Base-by-base conservation (phyloP, 2,113 vertebrate genomes). In the Dicerorhinus sumatrensis region DNA sequence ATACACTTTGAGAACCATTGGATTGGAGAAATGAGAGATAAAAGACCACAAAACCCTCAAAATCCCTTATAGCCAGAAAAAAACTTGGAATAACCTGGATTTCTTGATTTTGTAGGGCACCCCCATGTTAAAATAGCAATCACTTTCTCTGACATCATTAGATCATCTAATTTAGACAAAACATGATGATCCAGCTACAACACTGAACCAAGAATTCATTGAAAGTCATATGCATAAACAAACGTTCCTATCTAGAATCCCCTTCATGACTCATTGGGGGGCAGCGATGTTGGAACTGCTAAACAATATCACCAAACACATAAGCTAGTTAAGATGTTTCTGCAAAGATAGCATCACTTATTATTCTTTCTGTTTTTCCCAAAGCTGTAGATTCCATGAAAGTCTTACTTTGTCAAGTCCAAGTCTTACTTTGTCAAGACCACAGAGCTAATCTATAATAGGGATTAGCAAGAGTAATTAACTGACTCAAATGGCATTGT, bases 401-500 rank as follows among this genome's bases (percentile, higher is more conserved):
- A 89, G 63, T 92, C 73, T 97, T 67, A 79, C 20, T 92, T 94
- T 46, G 9, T 81, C 81, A 82, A 89, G n/a, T 13, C 25, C 7
- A 21, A 51, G 79, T 21, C 63, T 79, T 77, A 42, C 5, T 42
- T 42, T 42, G 42, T 42, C 42, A 42, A 42, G 42, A 42, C 42
- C 16, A 12, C 6, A 25, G 65, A 85, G 42, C 18, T 86, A 8
- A 20, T 36, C 17, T 18, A 20, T n/a, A 65, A 17, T 9, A 80
- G 16, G 6, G 3, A 77, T 85, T 58, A 69, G 33, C 75, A 60
- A 90, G 65, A 84, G 8, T 70, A 75, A 62, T 85, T 65, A 75
- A 69, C 81, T 81, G 4, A 51, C 31, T 87, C 27, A 76, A 54
- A 80, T 58, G 23, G 33, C 69, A 65, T 10, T 77, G 25, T 31